Base-by-base conservation (phyloP, 2,888 invertebrate species). In the Ennomos quercinarius region DNA sequence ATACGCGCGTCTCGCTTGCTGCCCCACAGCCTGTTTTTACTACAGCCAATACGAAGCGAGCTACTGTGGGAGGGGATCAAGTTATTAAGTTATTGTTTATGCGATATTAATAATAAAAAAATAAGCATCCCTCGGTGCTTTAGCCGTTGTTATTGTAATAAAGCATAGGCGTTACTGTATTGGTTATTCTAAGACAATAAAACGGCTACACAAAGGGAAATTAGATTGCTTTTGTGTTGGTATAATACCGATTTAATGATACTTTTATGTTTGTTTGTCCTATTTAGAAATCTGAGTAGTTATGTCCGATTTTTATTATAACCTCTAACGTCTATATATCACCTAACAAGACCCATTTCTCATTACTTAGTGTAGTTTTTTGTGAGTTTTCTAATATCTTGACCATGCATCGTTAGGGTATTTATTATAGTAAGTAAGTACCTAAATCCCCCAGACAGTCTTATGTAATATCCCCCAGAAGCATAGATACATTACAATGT, bases 21-120 rank as follows among this genome's bases (percentile, higher is more conserved):
- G 84, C 83, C 84, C 88, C 89, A 85, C 89, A 90, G 88, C 91
- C 90, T 91, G 89, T 89, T 90, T 89, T 88, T 83, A 84, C 73
- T 72, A 72, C 83, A 82, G 77, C 92, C 91, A 92, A 91, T 91
- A 77, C 86, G 84, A 72, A 70, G 79, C 81, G 73, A 81, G 87
- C 86, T 83, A 74, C 83, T 78, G 83, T 83, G 83, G 87, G 90
- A 83, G 89, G 91, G 88, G 89, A 84, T 84, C 80, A 78, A 85
- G 81, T 89, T 91, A 91, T 91, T 88, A 89, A 89, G 89, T 91
- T 90, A 91, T 91, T 92, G 90, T 91, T 91, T 91, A 91, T 88
- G 84, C 81, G 77, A 84, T 88, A 89, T 91, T 87, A 86, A 90
- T 90, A 89, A 87, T 87, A 90, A 89, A 91, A 87, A 91, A 90